phyloP scores from a whole-genome alignment of 2,797 vertebrate species.

The Melanotaenia nigrans region DNA sequence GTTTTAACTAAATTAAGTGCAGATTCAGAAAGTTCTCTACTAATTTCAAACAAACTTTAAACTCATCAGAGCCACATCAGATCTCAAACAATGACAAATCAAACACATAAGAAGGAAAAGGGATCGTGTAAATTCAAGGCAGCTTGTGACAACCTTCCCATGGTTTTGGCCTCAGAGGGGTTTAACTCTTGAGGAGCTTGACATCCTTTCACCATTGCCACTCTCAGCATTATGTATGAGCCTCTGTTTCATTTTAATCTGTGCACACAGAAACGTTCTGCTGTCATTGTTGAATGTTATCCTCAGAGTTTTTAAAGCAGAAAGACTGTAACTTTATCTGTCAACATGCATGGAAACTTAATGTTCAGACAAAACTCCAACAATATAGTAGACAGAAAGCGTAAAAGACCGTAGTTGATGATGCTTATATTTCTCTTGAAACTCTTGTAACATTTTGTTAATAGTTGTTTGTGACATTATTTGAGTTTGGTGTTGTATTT shows the following conservation, averaged over 20 bases:
- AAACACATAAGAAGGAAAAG: constrained; percentile 21
- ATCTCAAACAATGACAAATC: constrained; percentile 12
- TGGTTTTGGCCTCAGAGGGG: constrained; percentile 60
- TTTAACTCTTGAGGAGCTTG: constrained; percentile 59
- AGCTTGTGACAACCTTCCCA: constrained; percentile 28
- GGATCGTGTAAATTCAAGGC: constrained; percentile 26
- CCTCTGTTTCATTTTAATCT: constrained; percentile 42
- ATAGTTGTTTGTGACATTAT: background rate
- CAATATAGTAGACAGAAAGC: background rate
- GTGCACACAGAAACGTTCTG: constrained; percentile 8
- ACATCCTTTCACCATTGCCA: constrained; percentile 64
- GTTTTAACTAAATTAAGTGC: background rate
- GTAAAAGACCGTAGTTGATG: background rate
- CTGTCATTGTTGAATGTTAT: constrained; percentile 17
- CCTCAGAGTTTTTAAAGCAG: constrained; percentile 28
- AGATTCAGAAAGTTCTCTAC: background rate
- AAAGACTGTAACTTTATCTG: constrained; percentile 17
- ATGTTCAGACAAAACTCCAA: background rate
- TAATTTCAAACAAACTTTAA: background rate
- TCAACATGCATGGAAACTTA: background rate
- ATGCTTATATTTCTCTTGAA: background rate
- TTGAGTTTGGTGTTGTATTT: background rate
- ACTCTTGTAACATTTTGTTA: background rate
- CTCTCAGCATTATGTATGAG: constrained; percentile 64
- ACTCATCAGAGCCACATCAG: constrained; percentile 1